Conservation (phyloP, 1,140 invertebrate genomes). For the Conopomorpha cramerella region DNA sequence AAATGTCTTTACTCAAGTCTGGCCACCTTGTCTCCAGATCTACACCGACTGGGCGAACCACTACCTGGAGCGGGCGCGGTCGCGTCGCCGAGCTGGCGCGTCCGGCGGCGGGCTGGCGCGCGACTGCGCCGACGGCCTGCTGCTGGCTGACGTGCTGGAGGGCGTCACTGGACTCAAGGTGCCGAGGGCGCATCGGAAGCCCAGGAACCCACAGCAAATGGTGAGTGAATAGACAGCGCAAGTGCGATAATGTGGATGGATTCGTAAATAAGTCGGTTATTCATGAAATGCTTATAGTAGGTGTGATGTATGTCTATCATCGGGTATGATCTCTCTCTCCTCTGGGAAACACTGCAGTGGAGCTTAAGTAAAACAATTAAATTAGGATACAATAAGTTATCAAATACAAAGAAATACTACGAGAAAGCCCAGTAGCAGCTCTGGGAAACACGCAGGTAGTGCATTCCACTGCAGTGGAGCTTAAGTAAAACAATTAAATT, state of each 20-base stretch:
- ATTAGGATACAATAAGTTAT: background rate
- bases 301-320: too few relatives aligned
- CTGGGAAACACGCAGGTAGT: too few relatives aligned
- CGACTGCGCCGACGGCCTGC: slow-evolving; percentile 88
- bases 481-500: background rate
- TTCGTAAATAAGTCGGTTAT: too few relatives aligned
- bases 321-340: too few relatives aligned
- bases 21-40: too few relatives aligned
- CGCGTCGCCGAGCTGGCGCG: slow-evolving; percentile 81
- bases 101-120: slow-evolving; percentile 76
- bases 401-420: too few relatives aligned
- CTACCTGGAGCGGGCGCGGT: slow-evolving; percentile 89
- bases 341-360: background rate
- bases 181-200: slow-evolving; percentile 84
- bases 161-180: slow-evolving; percentile 92
- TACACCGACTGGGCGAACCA: slow-evolving; percentile 98
- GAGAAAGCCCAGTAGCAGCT: too few relatives aligned
- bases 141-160: slow-evolving; percentile 91
- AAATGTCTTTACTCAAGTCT: too few relatives aligned
- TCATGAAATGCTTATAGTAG: too few relatives aligned
- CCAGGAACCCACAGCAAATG: slow-evolving; percentile 89
- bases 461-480: background rate
- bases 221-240: slow-evolving; percentile 64
- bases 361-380: background rate
- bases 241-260: background rate